phyloP scores from a whole-genome alignment of 2,797 vertebrate genomes.

The Tinamus major region DNA sequence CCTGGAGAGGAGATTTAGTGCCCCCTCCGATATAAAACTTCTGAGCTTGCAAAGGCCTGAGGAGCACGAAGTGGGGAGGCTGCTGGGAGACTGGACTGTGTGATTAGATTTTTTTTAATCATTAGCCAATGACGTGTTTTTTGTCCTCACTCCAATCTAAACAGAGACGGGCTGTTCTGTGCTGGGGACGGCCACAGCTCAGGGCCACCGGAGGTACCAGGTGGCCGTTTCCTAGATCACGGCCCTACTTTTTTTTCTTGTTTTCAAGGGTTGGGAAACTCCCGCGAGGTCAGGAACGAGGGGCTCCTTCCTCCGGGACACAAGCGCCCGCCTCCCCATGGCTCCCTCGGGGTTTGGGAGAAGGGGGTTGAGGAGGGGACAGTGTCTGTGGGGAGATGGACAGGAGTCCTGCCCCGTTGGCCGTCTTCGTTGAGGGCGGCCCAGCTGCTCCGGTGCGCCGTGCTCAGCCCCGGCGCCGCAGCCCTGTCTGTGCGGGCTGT shows the following conservation, averaged over 20 bases:
- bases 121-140: constrained; percentile 13
- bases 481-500: too few relatives aligned
- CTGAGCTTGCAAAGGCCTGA: not conserved
- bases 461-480: too few relatives aligned
- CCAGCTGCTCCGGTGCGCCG: too few relatives aligned
- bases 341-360: too few relatives aligned
- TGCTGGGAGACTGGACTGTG: constrained; percentile 17
- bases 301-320: not conserved
- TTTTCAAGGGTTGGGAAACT: not conserved
- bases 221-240: not conserved
- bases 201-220: not conserved
- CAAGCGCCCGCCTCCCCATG: not conserved
- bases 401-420: too few relatives aligned
- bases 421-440: too few relatives aligned
- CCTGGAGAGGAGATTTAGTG: not conserved
- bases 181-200: not conserved
- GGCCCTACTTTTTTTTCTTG: not conserved
- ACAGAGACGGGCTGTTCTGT: not conserved
- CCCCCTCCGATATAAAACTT: too few relatives aligned
- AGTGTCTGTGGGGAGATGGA: too few relatives aligned
- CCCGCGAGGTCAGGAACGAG: fast-evolving
- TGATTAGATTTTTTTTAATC: constrained; percentile 6
- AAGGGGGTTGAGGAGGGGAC: too few relatives aligned
- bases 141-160: not conserved
- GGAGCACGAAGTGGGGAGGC: fast-evolving